Conservation (phyloP, 2,113 vertebrate species). For the Nerophis ophidion region DNA sequence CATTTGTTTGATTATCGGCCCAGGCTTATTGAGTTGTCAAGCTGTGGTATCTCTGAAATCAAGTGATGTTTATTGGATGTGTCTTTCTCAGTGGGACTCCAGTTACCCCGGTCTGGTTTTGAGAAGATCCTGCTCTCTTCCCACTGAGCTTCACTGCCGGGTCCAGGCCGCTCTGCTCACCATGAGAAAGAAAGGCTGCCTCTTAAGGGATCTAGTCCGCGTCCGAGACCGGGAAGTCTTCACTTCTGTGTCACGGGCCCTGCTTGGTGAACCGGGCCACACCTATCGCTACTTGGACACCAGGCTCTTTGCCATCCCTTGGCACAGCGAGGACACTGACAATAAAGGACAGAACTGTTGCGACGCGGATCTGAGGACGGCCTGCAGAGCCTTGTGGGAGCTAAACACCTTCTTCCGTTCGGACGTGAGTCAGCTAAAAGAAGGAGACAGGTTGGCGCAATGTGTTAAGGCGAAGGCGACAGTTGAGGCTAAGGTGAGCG, state of each 20-base stretch:
- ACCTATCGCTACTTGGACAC: slow-evolving; percentile 96
- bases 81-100: slow-evolving; percentile 79
- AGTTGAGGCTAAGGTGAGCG: slow-evolving; percentile 32
- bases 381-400: slow-evolving; percentile 84
- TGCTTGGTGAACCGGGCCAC: slow-evolving; percentile 86
- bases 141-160: slow-evolving; percentile 75
- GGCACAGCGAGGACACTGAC: slow-evolving; percentile 74
- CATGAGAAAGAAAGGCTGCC: slow-evolving; percentile 75
- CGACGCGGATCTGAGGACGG: slow-evolving; percentile 75
- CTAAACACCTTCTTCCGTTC: slow-evolving; percentile 85
- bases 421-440: slow-evolving; percentile 62
- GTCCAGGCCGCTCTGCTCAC: slow-evolving; percentile 80
- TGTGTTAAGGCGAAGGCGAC: slow-evolving; percentile 32
- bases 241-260: slow-evolving; percentile 85
- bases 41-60: too few relatives aligned
- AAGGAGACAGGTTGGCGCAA: slow-evolving; percentile 48
- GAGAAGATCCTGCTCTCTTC: slow-evolving; percentile 73
- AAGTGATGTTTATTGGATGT: not conserved
- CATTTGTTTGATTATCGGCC: too few relatives aligned
- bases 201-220: slow-evolving; percentile 86
- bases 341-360: slow-evolving; percentile 75
- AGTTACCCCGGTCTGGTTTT: slow-evolving; percentile 85
- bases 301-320: slow-evolving; percentile 91
- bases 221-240: slow-evolving; percentile 87
- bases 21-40: too few relatives aligned